These are phyloP conservation scores for Indri indri DNA, from an alignment of 2,113 vertebrate genomes.

Conservation along the genomic window DNA sequence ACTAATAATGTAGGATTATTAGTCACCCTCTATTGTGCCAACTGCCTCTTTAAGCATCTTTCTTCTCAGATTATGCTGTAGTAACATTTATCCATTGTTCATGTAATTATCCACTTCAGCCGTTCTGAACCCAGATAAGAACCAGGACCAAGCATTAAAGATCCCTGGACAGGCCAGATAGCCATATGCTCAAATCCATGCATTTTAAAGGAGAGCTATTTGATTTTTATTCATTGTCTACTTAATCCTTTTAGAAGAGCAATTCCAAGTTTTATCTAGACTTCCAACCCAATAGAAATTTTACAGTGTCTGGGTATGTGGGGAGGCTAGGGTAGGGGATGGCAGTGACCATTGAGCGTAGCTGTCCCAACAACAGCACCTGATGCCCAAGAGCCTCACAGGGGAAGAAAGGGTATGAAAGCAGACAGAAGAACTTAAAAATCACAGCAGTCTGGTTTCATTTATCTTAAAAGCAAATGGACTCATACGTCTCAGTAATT, in stretches of 20 bases:
- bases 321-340: accelerated
- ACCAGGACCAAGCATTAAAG: background rate
- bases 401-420: background rate
- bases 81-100: background rate
- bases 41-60: background rate
- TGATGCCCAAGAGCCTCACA: background rate
- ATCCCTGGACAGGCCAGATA: background rate
- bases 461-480: background rate
- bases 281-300: background rate
- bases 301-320: background rate
- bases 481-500: accelerated
- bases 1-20: background rate
- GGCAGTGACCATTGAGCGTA: accelerated
- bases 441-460: background rate
- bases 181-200: background rate
- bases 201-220: background rate
- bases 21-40: background rate
- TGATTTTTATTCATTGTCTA: background rate
- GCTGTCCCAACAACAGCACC: background rate
- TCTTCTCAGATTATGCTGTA: background rate
- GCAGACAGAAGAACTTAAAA: background rate
- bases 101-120: background rate
- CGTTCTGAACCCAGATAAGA: background rate
- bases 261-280: background rate
- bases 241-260: background rate